phyloP scores from a whole-genome alignment of 2,888 invertebrate genomes.

The Zygogramma bicolorata region DNA sequence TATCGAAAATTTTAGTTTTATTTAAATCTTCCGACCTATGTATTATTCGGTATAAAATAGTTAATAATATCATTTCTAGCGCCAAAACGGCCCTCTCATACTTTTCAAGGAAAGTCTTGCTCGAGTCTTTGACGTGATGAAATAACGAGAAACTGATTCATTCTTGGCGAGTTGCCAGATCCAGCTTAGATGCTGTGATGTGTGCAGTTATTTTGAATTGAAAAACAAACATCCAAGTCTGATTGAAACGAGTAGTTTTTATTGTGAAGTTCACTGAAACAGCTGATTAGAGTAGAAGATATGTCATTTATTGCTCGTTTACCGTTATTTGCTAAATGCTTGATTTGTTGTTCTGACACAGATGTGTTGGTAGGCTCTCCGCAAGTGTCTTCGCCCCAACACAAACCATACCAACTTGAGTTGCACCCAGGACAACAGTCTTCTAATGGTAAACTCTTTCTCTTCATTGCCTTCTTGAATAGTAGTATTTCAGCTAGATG shows the following conservation, averaged over 20 bases:
- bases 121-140: constrained; percentile 8
- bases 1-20: too few relatives aligned
- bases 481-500: constrained; percentile 17
- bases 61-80: too few relatives aligned
- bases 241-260: constrained; percentile 35
- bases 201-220: constrained; percentile 41
- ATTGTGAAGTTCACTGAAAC: constrained; percentile 9
- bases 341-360: constrained; percentile 64
- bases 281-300: constrained; percentile 28
- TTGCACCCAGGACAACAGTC: constrained; percentile 72
- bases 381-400: constrained; percentile 67
- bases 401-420: constrained; percentile 67
- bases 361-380: constrained; percentile 67
- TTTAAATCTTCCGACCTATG: too few relatives aligned
- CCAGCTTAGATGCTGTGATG: constrained; percentile 35
- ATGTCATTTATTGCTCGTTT: constrained; percentile 51
- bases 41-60: too few relatives aligned
- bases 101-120: too few relatives aligned
- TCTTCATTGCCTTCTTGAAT: constrained; percentile 32
- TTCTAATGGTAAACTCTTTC: constrained; percentile 82
- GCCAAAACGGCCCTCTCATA: too few relatives aligned
- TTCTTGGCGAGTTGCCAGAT: constrained; percentile 36
- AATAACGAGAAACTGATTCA: constrained; percentile 19
- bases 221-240: constrained; percentile 37
- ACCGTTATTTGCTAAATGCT: constrained; percentile 53